Evolutionary conservation across 2,888 invertebrate genomes (phyloP).

Genomic region (Patella caerulea): DNA sequence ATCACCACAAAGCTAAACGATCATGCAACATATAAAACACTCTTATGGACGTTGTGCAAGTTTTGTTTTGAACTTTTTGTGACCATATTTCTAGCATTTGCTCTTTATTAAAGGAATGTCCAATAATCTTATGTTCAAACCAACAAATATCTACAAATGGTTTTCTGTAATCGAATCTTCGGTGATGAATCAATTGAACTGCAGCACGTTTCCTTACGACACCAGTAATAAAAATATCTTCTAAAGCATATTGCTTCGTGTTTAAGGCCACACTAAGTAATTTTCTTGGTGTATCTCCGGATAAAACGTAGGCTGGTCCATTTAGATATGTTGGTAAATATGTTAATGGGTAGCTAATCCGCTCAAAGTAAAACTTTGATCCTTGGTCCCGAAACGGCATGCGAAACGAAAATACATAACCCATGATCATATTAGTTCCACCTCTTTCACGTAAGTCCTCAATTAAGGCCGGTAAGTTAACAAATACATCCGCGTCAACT

Average conservation of each 20-base stretch:
- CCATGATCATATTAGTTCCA: not conserved
- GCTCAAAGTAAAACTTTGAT: not conserved
- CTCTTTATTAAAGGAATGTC: too few relatives aligned
- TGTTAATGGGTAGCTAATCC: not conserved
- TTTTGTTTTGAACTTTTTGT: too few relatives aligned
- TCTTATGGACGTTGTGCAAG: too few relatives aligned
- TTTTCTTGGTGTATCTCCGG: not conserved
- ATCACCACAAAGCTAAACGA: too few relatives aligned
- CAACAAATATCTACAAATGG: too few relatives aligned
- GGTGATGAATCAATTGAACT: too few relatives aligned
- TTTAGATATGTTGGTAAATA: not conserved
- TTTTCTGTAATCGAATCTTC: too few relatives aligned
- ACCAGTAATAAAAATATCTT: not conserved
- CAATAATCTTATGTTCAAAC: too few relatives aligned
- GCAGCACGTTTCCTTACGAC: not conserved
- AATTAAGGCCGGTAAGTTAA: not conserved
- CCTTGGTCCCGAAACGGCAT: not conserved
- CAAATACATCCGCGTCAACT: not conserved
- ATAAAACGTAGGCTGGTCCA: not conserved
- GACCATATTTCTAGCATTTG: too few relatives aligned
- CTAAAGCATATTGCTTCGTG: not conserved
- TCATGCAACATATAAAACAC: too few relatives aligned
- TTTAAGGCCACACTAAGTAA: not conserved
- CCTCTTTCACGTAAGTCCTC: not conserved
- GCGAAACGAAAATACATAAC: not conserved